Percentiles rank a stretch among this genome's conserved stretches.
Evolutionary conservation across 2,113 vertebrate genomes (phyloP).

Genomic region (Aegithalos caudatus): DNA sequence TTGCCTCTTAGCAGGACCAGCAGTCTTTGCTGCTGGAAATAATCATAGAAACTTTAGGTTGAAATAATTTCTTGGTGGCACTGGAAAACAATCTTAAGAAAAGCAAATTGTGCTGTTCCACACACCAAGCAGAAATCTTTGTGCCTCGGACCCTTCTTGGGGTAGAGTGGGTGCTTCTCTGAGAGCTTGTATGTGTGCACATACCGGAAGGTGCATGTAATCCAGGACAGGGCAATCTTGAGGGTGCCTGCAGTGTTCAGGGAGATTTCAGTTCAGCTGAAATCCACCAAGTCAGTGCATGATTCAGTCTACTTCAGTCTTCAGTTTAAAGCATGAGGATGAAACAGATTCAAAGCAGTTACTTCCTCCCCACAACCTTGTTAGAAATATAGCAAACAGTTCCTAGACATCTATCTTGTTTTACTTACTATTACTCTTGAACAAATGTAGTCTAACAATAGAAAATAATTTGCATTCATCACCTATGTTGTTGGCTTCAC

Average conservation of each 20-base stretch:
- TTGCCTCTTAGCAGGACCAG: background rate
- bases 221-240: background rate
- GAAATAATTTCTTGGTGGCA: background rate
- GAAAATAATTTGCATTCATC: background rate
- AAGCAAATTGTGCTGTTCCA: background rate
- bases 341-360: background rate
- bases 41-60: background rate
- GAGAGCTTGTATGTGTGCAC: rapidly evolving
- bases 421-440: background rate
- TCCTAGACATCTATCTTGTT: background rate
- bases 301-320: background rate
- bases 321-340: background rate
- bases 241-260: background rate
- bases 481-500: background rate
- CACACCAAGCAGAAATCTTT: background rate
- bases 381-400: background rate
- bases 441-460: background rate
- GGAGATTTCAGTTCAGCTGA: background rate
- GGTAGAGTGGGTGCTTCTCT: background rate
- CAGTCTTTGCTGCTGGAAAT: background rate
- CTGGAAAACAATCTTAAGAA: background rate
- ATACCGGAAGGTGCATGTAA: rapidly evolving
- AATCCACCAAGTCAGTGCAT: background rate
- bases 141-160: background rate
- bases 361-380: background rate